Evolutionary conservation across 2,888 invertebrate genomes (phyloP).

Genomic region (Neuroscelio doddi): DNA sequence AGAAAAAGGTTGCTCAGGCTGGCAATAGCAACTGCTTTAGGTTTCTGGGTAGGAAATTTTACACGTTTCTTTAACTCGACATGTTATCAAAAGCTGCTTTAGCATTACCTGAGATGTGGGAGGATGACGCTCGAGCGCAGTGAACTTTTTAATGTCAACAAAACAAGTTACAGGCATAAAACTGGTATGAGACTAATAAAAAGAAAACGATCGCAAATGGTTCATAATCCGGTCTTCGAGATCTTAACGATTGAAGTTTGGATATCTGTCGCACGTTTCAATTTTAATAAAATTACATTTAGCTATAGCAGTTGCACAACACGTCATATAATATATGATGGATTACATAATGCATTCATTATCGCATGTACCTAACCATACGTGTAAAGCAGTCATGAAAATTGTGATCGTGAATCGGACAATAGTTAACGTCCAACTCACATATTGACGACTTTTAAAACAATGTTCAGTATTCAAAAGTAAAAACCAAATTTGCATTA

Average conservation of each 20-base stretch:
- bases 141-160: conserved; percentile 10
- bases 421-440: conserved; percentile 12
- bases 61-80: no score
- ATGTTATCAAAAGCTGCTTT: no score
- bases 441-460: background rate
- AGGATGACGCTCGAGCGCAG: no score
- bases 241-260: conserved; percentile 2
- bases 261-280: background rate
- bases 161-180: conserved; percentile 2
- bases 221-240: conserved; percentile 13
- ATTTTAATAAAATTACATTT: conserved; percentile 2
- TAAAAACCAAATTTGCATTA: conserved; percentile 2
- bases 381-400: conserved; percentile 6
- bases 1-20: no score
- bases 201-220: background rate
- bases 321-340: conserved; percentile 12
- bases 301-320: conserved; percentile 11
- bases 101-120: no score
- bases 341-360: conserved; percentile 12
- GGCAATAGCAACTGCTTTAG: no score
- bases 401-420: conserved; percentile 12
- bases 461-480: background rate
- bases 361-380: conserved; percentile 1
- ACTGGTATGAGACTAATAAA: background rate
- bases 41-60: no score